phyloP scores from a whole-genome alignment of 2,113 vertebrate genomes.

The Hydropotes inermis region DNA sequence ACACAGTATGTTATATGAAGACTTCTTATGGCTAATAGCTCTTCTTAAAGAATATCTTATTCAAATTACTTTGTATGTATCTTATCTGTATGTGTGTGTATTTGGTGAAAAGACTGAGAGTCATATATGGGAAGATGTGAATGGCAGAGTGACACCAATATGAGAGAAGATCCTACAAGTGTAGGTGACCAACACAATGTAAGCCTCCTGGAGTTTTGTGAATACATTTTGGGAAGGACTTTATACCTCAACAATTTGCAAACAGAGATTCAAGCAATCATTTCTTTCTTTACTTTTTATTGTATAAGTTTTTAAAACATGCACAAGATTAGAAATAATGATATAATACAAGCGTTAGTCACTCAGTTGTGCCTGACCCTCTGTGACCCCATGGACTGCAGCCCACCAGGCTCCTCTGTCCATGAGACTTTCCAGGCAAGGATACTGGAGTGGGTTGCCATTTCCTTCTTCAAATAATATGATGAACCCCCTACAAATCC shows the following conservation, averaged over 20 bases:
- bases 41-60: background rate
- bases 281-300: background rate
- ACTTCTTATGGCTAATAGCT: background rate
- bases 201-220: background rate
- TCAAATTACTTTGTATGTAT: background rate
- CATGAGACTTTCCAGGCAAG: background rate
- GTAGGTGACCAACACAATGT: background rate
- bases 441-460: background rate
- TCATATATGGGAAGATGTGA: background rate
- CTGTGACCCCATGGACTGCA: background rate
- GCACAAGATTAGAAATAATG: background rate
- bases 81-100: background rate
- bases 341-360: background rate
- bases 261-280: background rate
- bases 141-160: background rate
- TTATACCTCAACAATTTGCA: background rate
- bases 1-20: background rate
- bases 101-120: background rate
- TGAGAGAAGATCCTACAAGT: background rate
- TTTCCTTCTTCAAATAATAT: background rate
- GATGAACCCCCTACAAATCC: background rate
- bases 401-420: background rate
- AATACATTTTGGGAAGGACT: background rate
- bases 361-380: fast-evolving
- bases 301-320: background rate